phyloP scores from a whole-genome alignment of 1,140 invertebrate genomes.

The Pachypeltis micranthus region DNA sequence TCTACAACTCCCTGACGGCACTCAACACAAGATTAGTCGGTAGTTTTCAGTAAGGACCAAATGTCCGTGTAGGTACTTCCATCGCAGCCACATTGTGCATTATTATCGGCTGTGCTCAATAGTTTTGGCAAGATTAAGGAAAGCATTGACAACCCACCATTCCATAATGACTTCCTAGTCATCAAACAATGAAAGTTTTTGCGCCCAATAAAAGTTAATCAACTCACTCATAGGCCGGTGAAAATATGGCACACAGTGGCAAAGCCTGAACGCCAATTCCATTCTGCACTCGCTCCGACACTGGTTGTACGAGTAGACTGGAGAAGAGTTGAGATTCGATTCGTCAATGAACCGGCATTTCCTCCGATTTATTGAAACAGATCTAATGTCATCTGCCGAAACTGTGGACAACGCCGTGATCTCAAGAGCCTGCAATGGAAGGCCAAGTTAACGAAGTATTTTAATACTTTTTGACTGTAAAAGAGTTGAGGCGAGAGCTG shows the following conservation, averaged over 20 bases:
- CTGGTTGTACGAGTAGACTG: constrained; percentile 50
- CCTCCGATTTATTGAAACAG: constrained; percentile 43
- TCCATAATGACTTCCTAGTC: neutral
- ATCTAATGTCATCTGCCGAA: constrained; percentile 32
- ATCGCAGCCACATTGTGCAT: too few relatives aligned
- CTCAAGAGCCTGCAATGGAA: constrained; percentile 34
- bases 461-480: too few relatives aligned
- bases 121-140: neutral
- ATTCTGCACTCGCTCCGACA: constrained; percentile 53
- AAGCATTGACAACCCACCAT: too few relatives aligned
- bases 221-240: constrained; percentile 39
- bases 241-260: constrained; percentile 51
- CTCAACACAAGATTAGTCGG: too few relatives aligned
- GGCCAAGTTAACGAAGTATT: too few relatives aligned
- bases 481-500: too few relatives aligned
- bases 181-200: too few relatives aligned
- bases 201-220: constrained; percentile 1
- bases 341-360: constrained; percentile 51
- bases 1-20: too few relatives aligned
- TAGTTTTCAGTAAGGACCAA: too few relatives aligned
- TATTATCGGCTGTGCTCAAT: too few relatives aligned
- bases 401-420: constrained; percentile 34
- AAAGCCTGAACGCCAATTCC: constrained; percentile 42
- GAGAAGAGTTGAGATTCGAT: constrained; percentile 44
- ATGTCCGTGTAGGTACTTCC: too few relatives aligned